phyloP scores from a whole-genome alignment of 2,797 vertebrate genomes.

The Crax fasciolata region DNA sequence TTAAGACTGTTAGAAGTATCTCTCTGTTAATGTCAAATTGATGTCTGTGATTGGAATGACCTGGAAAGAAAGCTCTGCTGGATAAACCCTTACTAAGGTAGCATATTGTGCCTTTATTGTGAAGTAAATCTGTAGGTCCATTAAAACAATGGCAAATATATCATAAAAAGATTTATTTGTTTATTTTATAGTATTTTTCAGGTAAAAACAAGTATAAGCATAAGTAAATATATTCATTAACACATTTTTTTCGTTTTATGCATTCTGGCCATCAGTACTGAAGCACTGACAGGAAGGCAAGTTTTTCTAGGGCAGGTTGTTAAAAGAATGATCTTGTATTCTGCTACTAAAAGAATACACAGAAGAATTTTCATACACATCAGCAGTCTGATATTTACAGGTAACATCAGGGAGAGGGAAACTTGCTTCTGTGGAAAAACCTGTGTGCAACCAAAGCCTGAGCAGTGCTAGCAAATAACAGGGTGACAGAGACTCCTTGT shows the following conservation, averaged over 20 bases:
- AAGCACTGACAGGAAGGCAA: neutral
- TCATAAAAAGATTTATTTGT: neutral
- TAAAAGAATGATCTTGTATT: neutral
- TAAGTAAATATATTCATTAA: neutral
- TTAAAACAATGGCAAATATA: neutral
- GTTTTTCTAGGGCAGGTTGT: neutral
- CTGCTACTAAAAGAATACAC: neutral
- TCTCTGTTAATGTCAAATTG: constrained; percentile 84
- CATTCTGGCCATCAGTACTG: neutral
- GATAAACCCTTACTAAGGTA: neutral
- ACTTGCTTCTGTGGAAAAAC: neutral
- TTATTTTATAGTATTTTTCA: neutral
- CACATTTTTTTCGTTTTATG: neutral
- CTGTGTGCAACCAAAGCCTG: neutral
- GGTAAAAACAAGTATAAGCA: neutral
- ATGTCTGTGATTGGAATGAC: constrained; percentile 79
- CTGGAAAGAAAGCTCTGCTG: constrained; percentile 41
- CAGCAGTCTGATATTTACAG: neutral
- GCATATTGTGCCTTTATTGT: neutral
- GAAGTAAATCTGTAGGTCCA: neutral
- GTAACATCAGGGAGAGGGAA: neutral
- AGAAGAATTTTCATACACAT: neutral
- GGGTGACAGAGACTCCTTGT: neutral
- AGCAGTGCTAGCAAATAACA: neutral
- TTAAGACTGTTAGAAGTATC: constrained; percentile 78